phyloP scores from a whole-genome alignment of 2,797 vertebrate species.

The Schizothorax lantsangensis region DNA sequence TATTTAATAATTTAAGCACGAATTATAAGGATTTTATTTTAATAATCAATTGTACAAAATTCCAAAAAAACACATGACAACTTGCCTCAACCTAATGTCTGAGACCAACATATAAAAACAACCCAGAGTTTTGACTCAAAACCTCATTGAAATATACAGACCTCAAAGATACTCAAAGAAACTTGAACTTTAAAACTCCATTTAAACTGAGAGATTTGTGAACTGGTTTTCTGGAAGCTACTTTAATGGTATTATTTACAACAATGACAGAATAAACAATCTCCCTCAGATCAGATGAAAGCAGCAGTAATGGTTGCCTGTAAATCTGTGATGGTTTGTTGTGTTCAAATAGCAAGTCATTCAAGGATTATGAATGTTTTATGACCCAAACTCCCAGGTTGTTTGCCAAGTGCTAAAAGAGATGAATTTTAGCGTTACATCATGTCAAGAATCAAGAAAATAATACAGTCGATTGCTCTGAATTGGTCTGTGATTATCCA shows the following conservation, averaged over 20 bases:
- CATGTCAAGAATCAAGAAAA: conserved; percentile 9
- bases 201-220: background rate
- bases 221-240: background rate
- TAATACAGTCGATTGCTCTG: background rate
- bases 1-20: background rate
- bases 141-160: background rate
- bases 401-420: background rate
- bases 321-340: background rate
- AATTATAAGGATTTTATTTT: background rate
- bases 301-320: background rate
- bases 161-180: background rate
- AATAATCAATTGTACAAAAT: background rate
- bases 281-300: background rate
- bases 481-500: conserved; percentile 22
- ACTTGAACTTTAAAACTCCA: background rate
- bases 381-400: background rate
- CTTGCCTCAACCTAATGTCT: too few species aligned
- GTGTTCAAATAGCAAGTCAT: background rate
- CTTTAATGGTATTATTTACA: background rate
- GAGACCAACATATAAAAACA: background rate
- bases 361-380: background rate
- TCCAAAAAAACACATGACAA: too few species aligned
- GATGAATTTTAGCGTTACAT: background rate
- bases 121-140: background rate
- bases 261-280: background rate